Base-by-base conservation (phyloP, 2,888 invertebrate species). In the Cremastinae sp. region DNA sequence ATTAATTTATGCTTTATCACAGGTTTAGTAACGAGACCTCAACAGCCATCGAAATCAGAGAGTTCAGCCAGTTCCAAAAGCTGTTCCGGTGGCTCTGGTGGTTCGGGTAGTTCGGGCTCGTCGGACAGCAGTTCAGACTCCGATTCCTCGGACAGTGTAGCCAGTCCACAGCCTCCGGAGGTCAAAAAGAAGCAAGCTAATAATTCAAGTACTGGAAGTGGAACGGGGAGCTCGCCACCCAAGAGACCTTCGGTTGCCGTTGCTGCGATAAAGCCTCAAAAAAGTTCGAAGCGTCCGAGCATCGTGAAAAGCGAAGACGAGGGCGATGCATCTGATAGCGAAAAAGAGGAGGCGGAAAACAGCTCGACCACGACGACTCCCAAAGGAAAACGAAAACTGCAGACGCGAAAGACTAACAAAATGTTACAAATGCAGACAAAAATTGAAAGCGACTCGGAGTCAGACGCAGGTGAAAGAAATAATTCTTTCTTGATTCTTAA, bases 101-200 rank as follows among this genome's bases (percentile, higher is more conserved):
- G 93, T 68, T 94, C 94, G 0, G 95, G 93, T 45, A 94, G 94
- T 2, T 94, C 93, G 0, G 93, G 93, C 1, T 93, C 93, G 0
- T 83, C 89, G 79, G 82, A 85, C 75, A 83, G 86, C 43, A 94
- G 93, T 82, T 93, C 93, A 0, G 95, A 95, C 80, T 93, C 93
- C 0, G 95, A 95, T 78, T 94, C 95, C 0, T 94, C 94, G 0
- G 89, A 90, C 59, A 91, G 91, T 75, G 90, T 90, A 9, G 90
- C 90, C 2, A 91, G 90, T 84, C 90, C 91, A 0, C 90, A 88
- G 79, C 90, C 79, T 68, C 85, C 78, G 62, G 82, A 78, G 39
- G 88, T 85, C 78, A 90, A 87, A 76, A 90, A 88, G 79, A 87
- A 85, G 16, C 82, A 83, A 71, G 89, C 86, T 56, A 82, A 82